Percentiles rank a stretch among this genome's conserved stretches.
Evolutionary conservation across 2,113 vertebrate species (phyloP).

Genomic region (Eulemur rufifrons): DNA sequence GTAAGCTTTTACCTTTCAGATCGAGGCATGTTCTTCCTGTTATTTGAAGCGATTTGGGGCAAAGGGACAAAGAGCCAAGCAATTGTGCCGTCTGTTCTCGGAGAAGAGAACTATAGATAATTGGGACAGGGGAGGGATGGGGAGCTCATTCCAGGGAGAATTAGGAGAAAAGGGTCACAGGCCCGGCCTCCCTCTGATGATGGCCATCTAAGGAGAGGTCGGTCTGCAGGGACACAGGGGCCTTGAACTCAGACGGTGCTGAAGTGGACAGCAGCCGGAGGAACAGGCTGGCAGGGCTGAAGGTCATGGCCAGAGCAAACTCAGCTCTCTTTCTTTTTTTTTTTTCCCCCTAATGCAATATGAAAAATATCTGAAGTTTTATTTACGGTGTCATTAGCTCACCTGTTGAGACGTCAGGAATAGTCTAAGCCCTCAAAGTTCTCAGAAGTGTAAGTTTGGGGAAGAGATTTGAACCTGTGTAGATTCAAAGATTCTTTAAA

Average conservation of each 20-base stretch:
- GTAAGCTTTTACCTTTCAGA: neutral
- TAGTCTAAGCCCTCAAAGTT: neutral
- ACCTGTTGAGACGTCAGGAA: neutral
- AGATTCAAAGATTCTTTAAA: slow-evolving; percentile 15
- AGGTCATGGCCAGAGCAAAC: neutral
- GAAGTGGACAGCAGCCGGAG: neutral
- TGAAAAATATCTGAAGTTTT: neutral
- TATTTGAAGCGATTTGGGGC: neutral
- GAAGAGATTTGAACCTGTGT: neutral
- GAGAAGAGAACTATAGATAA: neutral
- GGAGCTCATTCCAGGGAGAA: neutral
- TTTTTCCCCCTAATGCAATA: neutral
- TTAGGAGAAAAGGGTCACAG: neutral
- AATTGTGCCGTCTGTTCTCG: neutral
- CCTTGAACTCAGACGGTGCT: neutral
- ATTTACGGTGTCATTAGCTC: neutral
- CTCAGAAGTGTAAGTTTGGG: neutral
- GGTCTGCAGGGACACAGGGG: neutral
- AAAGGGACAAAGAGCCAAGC: neutral
- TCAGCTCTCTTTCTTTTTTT: neutral
- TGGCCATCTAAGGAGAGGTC: neutral
- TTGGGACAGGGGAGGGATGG: neutral
- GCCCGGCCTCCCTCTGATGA: neutral
- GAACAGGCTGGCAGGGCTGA: neutral
- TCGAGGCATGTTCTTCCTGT: neutral